Evolutionary conservation across 2,888 invertebrate species (phyloP), one percentile per base, ranked within the genome.

Genomic region (Priocnemis perturbator): DNA sequence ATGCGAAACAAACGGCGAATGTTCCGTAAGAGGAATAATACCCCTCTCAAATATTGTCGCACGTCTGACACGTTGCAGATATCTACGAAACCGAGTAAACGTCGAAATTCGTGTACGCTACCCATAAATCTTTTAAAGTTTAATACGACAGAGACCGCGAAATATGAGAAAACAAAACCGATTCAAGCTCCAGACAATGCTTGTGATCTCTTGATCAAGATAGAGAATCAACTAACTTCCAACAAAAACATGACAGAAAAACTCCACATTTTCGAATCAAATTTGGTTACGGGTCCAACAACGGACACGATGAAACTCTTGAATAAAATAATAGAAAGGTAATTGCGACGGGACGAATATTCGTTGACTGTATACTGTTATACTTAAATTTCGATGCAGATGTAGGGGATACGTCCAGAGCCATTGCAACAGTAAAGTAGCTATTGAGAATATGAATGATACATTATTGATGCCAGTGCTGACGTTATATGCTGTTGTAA

Each of bases 331-430:
- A 64, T 71, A 17, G 37, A 57, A 0, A 74, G 67, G 74, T 74
- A 64, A 14, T 26, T 26, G 3, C n/a, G n/a, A 20, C 44, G 30
- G 11, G 1, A 30, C 17, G 3, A 17, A 37, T 37, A 37, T 58
- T 44, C 26, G 2, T 2, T 5, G 26, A 26, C 3, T 26, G 5
- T 26, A 26, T 2, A 26, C 5, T 26, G 2, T 26, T 26, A 26
- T 26, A 26, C 5, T 26, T 2, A 26, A 26, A 26, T 26, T 26
- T 26, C 26, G 11, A 23, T 4, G 45, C 11, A 74, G 74, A 37
- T 74, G 67, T 26, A 74, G 67, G 47, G 55, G 53, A 56, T 74
- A 74, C 5, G 58, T 74, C 23, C 53, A 63, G 19, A 48, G 23
- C 15, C 50, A 63, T 19, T 56, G 47, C 3, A 21, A 74, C 2